Base-by-base conservation (phyloP, 1,140 invertebrate genomes). In the Triops cancriformis region DNA sequence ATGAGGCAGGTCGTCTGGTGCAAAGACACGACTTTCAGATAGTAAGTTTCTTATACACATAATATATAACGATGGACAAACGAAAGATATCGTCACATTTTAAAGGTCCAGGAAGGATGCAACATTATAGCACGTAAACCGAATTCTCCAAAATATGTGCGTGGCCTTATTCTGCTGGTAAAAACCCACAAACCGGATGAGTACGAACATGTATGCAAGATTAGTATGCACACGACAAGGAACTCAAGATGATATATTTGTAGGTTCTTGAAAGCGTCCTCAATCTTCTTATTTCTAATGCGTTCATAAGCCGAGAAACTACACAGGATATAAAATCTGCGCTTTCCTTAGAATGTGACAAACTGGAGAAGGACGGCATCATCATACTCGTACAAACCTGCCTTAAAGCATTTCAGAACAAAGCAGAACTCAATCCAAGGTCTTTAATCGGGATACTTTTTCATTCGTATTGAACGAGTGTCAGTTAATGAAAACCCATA, bases 121-220 rank as follows among this genome's bases (percentile, higher is more conserved):
- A 64, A 64, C 51, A 64, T 64, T n/a, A 64, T 64, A 10, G 51
- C 51, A n/a, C 51, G 51, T 23, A 64, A 64, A 64, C 51, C 51
- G 14, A n/a, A 18, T 7, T 64, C 51, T 64, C 51, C 51, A 0
- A 64, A 64, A 18, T 64, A 64, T 23, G 14, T 64, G 7, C 51
- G 51, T n/a, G n/a, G 51, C 23, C 51, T 64, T 23, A 64, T 64
- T 6, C 5, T 14, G 6, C 18, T 64, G 0, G 23, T 64, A 12
- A 64, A 64, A 9, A 23, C 51, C 51, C 51, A 64, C 51, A 64
- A 64, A 64, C 51, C 51, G 23, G 14, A 64, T 23, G 51, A 64
- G 5, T 64, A 64, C 14, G 51, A 14, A 64, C 51, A 7, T 23
- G 51, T 64, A 64, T n/a, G 14, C 51, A 64, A 64, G 23, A 64